Base-by-base conservation (phyloP, 2,797 vertebrate genomes). In the Notolepis coatsorum region DNA sequence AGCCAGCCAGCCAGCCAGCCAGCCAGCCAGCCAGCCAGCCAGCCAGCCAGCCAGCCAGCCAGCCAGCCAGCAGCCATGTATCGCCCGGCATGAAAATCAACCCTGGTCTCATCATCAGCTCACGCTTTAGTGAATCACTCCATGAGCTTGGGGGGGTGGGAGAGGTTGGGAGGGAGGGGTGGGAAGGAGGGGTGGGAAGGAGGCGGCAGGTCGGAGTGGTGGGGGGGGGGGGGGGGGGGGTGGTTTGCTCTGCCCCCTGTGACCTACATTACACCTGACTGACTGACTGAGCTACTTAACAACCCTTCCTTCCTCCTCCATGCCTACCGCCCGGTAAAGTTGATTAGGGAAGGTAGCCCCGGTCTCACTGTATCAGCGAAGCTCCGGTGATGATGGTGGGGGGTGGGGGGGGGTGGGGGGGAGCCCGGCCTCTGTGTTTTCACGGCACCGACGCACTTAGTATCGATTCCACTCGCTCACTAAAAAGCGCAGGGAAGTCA, bases 391-490 rank as follows among this genome's bases (percentile, higher is more conserved):
- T 63, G 65, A 52, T 50, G 48, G 17, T 1, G n/a, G 41, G 41
- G 41, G 41, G 35, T n/a, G 7, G 6, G 10, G 30, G n/a, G 30
- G 7, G 30, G 6, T 31, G 10, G 2, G 7, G 33, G 33, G 10
- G n/a, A 60, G 68, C 47, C 59, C 71, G 68, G 35, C 55, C 46
- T 81, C 68, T 47, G 65, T 61, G 65, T 61, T 69, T 68, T 15
- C 25, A 58, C 57, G 9, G 0, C 74, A 20, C 18, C 77, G 56
- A 88, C 80, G 66, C 33, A 23, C 61, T 87, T 85, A 75, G 78
- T 61, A 89, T 89, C 48, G 88, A 89, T 88, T 78, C 37, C 64
- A 75, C 76, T 85, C 71, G 76, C 83, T n/a, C n/a, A 76, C 74
- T 81, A n/a, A n/a, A n/a, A 73, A 85, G 84, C 70, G 78, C 63